Conservation (phyloP, 2,888 invertebrate species). For the Conomelus anceps region DNA sequence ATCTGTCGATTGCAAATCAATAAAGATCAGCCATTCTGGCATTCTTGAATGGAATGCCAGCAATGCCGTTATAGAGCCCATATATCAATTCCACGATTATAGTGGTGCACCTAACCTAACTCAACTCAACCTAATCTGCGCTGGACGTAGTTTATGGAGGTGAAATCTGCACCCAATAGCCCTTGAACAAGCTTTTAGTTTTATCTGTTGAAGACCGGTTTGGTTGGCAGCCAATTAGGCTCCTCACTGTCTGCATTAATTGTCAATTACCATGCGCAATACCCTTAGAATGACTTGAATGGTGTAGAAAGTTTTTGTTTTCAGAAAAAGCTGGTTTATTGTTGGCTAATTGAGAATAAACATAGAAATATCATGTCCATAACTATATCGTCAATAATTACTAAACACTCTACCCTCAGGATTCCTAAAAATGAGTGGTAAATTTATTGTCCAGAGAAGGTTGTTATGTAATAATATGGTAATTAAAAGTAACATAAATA, state of each 20-base stretch:
- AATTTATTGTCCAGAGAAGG: too few species aligned
- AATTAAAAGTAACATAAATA: too few species aligned
- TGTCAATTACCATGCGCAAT: background rate
- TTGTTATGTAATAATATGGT: too few species aligned
- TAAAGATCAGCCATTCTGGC: background rate
- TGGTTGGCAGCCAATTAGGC: background rate
- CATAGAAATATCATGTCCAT: too few species aligned
- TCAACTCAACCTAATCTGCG: background rate
- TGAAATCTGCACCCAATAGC: background rate
- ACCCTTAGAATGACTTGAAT: background rate
- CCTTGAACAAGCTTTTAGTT: background rate
- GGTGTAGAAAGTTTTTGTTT: background rate
- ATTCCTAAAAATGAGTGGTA: too few species aligned
- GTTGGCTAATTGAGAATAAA: too few species aligned
- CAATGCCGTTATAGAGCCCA: background rate
- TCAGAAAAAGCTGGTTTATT: too few species aligned
- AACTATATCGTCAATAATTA: too few species aligned
- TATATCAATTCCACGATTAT: too few species aligned
- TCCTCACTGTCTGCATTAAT: background rate
- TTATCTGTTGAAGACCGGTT: background rate
- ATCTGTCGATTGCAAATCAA: background rate
- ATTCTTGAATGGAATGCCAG: background rate
- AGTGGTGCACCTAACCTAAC: background rate
- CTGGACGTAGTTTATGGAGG: background rate
- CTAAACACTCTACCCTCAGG: too few species aligned